Base-by-base conservation (phyloP, 2,113 vertebrate species). In the Xenotilapia longispinis region DNA sequence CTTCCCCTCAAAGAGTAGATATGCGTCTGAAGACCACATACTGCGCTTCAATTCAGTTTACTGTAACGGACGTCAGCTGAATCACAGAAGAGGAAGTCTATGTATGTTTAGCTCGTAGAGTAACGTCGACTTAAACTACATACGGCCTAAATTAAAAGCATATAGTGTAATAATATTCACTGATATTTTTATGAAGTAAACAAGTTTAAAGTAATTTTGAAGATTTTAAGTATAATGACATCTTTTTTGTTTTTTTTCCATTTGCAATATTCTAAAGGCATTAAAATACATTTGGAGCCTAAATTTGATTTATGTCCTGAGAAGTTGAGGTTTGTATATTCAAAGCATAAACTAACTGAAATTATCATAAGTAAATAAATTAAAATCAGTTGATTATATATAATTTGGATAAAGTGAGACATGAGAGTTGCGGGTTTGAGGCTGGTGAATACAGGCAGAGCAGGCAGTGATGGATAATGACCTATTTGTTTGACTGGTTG, bases 401-500 rank as follows among this genome's bases (percentile, higher is more conserved):
- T 78, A 31, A 78, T 49, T 78, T 78, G 42, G 60, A 26, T 40
- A 55, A 55, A 15, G 12, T 54, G 13, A 58, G 26, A 53, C 19
- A 2, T 45, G 23, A 26, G 49, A 9, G 11, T 26, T 19, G 65
- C 15, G 54, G 58, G 63, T 79, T 17, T 65, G 31, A 51, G 78
- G 40, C 9, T 58, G 55, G 51, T 13, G 33, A 28, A 1, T 7
- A 85, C 53, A 57, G 80, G 15, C 55, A 45, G 58, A 7, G 21
- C 75, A 58, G 79, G 55, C 84, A 38, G 75, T 51, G 84, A 75
- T 70, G 92, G 86, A 94, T 90, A 94, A 93, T 84, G 93, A 88
- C 70, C 91, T 45, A 17, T 91, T 91, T 95, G 94, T 95, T 93
- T 65, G 86, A 58, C 86, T 70, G 84, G 28, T 84, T 89, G 94